Conservation (phyloP, 2,888 invertebrate species). For the Tinea trinotella region DNA sequence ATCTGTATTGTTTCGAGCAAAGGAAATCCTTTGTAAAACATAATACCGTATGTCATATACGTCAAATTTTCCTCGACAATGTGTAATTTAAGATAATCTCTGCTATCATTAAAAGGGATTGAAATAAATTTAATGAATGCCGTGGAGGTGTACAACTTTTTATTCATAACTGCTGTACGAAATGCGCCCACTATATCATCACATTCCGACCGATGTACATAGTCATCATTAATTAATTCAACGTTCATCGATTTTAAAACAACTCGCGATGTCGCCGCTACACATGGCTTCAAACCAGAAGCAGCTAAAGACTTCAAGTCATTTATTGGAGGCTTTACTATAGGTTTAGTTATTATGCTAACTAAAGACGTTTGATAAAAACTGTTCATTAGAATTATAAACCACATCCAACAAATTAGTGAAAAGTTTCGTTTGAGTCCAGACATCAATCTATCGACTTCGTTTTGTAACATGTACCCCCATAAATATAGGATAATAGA, state of each 20-base stretch:
- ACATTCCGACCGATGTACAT: constrained; percentile 12
- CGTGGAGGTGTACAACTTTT: constrained; percentile 18
- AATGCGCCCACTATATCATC: constrained; percentile 16
- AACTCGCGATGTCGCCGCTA: neutral
- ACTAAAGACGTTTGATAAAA: constrained; percentile 24
- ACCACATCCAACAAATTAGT: constrained; percentile 21
- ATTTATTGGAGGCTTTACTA: constrained; percentile 5
- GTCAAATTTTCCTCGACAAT: constrained; percentile 19
- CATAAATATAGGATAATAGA: constrained; percentile 15
- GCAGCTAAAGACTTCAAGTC: neutral
- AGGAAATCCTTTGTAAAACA: constrained; percentile 23
- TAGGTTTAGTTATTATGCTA: constrained; percentile 21
- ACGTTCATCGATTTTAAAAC: constrained; percentile 8
- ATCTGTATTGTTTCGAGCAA: constrained; percentile 12
- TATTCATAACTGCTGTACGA: constrained; percentile 4
- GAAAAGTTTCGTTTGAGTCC: constrained; percentile 1
- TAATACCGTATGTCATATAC: constrained; percentile 19
- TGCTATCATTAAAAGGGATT: constrained; percentile 15
- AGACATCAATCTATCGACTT: constrained; percentile 14
- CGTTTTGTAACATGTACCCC: constrained; percentile 18
- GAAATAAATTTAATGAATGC: constrained; percentile 18
- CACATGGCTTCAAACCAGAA: constrained; percentile 12
- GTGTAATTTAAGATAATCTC: constrained; percentile 16
- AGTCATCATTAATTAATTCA: constrained; percentile 15
- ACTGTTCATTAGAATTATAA: constrained; percentile 22